A percentile compares a stretch with the other conserved stretches of the same genome.
Evolutionary conservation across 1,140 invertebrate species (phyloP).

Genomic region (Rhynchophorus ferrugineus): DNA sequence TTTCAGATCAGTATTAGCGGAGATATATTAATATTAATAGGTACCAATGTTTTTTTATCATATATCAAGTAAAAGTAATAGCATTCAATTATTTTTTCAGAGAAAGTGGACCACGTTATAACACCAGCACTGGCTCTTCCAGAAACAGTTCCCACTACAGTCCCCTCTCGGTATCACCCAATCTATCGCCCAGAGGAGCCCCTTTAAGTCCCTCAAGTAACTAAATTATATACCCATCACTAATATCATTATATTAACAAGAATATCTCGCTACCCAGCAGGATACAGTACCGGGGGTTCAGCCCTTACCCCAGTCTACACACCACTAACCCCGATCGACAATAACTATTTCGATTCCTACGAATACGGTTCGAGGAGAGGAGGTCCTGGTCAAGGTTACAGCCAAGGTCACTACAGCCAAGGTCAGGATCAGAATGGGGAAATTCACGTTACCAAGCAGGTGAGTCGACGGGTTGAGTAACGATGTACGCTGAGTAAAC

Average conservation of each 20-base stretch:
- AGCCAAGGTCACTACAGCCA: too few relatives aligned
- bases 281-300: constrained; percentile 32
- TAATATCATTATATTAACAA: too few relatives aligned
- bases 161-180: constrained; percentile 38
- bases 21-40: too few relatives aligned
- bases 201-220: constrained; percentile 16
- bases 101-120: constrained; percentile 29
- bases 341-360: constrained; percentile 30
- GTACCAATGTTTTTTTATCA: too few relatives aligned
- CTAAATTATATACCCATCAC: too few relatives aligned
- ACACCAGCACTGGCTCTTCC: constrained; percentile 34
- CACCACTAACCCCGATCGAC: constrained; percentile 34
- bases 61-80: too few relatives aligned
- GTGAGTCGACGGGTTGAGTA: constrained; percentile 17
- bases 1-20: too few relatives aligned
- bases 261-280: constrained; percentile 5
- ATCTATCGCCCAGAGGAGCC: constrained; percentile 33
- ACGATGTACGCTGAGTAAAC: too few relatives aligned
- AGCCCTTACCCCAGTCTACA: constrained; percentile 34
- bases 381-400: too few relatives aligned
- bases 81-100: constrained; percentile 30
- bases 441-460: constrained; percentile 37
- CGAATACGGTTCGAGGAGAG: constrained; percentile 16
- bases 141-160: constrained; percentile 36
- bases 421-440: constrained; percentile 18